These are phyloP conservation scores for Chymomyza caudatula DNA, from an alignment of 2,888 invertebrate species.

Conservation along the genomic window DNA sequence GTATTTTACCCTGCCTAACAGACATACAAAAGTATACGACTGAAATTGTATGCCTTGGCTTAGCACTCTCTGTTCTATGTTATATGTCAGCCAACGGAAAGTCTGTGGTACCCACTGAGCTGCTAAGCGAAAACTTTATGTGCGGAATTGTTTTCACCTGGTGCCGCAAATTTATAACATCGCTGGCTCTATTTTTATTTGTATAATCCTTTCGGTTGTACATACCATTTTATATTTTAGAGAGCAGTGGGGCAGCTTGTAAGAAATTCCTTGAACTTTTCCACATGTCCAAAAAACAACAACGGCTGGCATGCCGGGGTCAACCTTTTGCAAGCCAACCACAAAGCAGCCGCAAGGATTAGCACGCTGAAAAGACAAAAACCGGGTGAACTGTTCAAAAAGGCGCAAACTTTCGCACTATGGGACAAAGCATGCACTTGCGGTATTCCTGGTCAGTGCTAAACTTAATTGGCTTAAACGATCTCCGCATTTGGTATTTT, in stretches of 20 bases:
- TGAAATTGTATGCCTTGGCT: not conserved
- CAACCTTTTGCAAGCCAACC: slow-evolving; percentile 3
- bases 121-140: slow-evolving; percentile 64
- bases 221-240: slow-evolving; percentile 41
- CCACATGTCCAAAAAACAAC: slow-evolving; percentile 68
- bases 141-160: slow-evolving; percentile 71
- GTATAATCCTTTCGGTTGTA: slow-evolving; percentile 64
- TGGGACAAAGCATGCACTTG: not conserved
- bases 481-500: slow-evolving; percentile 63
- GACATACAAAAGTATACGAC: not conserved
- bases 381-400: slow-evolving; percentile 31
- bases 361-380: slow-evolving; percentile 60
- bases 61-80: not conserved
- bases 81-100: too few species aligned
- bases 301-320: slow-evolving; percentile 45
- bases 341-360: slow-evolving; percentile 54
- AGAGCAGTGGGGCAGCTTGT: slow-evolving; percentile 12
- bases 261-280: slow-evolving; percentile 41
- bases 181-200: slow-evolving; percentile 58
- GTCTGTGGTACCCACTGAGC: too few species aligned
- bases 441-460: too few species aligned
- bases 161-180: slow-evolving; percentile 70
- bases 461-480: too few species aligned
- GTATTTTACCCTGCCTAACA: not conserved
- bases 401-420: slow-evolving; percentile 21